Evolutionary conservation across 2,888 invertebrate genomes (phyloP).

Genomic region (Elmis aenea): DNA sequence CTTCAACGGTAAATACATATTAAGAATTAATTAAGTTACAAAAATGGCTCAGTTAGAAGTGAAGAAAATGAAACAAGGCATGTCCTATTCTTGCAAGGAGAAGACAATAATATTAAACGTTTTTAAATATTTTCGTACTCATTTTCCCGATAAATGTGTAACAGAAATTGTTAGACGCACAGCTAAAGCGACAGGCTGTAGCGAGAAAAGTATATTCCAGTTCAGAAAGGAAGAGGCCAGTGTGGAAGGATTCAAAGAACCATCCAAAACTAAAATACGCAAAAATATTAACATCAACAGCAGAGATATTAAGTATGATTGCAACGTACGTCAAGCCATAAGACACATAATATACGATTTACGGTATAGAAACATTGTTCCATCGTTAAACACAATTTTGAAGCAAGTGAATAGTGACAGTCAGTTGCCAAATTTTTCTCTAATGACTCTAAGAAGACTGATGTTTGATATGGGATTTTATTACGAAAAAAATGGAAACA

Average conservation of each 20-base stretch:
- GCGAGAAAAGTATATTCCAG: conserved; percentile 44
- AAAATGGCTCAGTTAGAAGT: conserved; percentile 33
- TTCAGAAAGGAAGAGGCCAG: conserved; percentile 45
- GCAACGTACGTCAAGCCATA: conserved; percentile 38
- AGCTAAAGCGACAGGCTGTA: conserved; percentile 44
- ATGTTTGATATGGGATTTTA: conserved; percentile 45
- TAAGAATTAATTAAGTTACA: too few species aligned
- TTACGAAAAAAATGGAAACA: conserved; percentile 42
- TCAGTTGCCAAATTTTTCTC: conserved; percentile 40
- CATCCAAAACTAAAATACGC: conserved; percentile 42
- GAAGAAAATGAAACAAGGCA: conserved; percentile 46
- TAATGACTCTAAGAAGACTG: conserved; percentile 42
- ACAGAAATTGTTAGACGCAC: conserved; percentile 42
- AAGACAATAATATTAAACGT: conserved; percentile 46
- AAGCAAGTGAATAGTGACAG: conserved; percentile 37
- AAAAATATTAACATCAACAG: conserved; percentile 44
- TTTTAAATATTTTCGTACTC: conserved; percentile 42
- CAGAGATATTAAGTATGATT: conserved; percentile 43
- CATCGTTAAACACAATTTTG: conserved; percentile 41
- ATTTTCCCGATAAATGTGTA: conserved; percentile 39
- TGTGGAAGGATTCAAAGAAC: conserved; percentile 41
- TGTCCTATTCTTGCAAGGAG: conserved; percentile 44
- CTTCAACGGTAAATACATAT: too few species aligned
- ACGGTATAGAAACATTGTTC: conserved; percentile 37
- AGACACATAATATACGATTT: conserved; percentile 41